Conservation (phyloP, 2,888 invertebrate genomes). For the Eristalinus sepulchralis region DNA sequence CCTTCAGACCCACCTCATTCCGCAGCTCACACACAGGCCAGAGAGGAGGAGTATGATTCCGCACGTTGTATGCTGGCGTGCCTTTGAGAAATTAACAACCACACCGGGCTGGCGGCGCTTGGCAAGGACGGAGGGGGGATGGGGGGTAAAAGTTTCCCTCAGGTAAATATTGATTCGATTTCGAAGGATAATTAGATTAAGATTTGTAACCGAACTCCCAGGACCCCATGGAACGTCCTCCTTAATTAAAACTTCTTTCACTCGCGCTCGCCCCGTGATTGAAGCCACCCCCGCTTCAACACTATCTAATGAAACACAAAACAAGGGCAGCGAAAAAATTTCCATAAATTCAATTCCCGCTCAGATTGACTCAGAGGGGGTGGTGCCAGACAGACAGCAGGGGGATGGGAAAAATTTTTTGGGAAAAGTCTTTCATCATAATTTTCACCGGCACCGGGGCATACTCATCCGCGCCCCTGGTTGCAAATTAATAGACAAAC, state of each 20-base stretch:
- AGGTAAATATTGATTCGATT: not conserved
- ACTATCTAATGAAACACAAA: constrained; percentile 31
- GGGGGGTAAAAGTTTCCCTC: not conserved
- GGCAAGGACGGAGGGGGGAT: not conserved
- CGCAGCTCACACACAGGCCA: not conserved
- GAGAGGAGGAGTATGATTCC: not conserved
- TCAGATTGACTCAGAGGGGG: not conserved
- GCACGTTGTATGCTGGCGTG: not conserved
- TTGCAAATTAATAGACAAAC: constrained; percentile 65
- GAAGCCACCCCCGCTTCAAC: too few relatives aligned
- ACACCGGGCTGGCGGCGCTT: not conserved
- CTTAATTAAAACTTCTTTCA: constrained; percentile 19
- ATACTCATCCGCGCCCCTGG: not conserved
- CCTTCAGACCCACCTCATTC: too few relatives aligned
- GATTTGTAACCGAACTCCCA: not conserved
- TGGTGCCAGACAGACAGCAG: not conserved
- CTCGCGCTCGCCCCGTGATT: not conserved
- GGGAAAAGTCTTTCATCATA: constrained; percentile 56
- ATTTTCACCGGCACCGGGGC: constrained; percentile 2
- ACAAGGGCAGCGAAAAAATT: constrained; percentile 37
- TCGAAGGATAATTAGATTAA: not conserved
- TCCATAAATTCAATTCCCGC: constrained; percentile 60
- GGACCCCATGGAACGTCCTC: not conserved
- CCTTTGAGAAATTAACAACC: constrained; percentile 17
- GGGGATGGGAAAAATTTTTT: not conserved